Base-by-base conservation (phyloP, 2,113 vertebrate genomes). In the Vombatus ursinus region DNA sequence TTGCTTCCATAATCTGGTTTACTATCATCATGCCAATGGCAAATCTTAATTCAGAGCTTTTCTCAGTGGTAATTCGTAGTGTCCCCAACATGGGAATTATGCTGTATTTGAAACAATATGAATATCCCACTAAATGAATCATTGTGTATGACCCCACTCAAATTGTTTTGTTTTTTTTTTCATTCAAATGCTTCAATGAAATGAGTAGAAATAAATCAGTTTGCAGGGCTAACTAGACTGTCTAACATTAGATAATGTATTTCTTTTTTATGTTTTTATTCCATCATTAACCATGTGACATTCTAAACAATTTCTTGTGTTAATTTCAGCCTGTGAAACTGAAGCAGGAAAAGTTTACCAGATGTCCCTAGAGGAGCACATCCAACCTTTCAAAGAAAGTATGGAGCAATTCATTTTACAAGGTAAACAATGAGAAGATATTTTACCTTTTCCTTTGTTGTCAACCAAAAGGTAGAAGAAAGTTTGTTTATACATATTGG, bases 341-440 rank as follows among this genome's bases (percentile, higher is more conserved):
- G 99, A 99, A 98, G 99, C 99, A 0, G 99, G 99, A 89, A 99
- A 99, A 97, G 99, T 99, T 90, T 99, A 99, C 97, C 98, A 99
- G 91, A 98, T 99, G 91, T 99, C 99, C 28, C 98, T 99, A 47
- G 98, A 99, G 92, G 99, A 99, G n/a, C 99, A 99, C 97, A 98
- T 99, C 93, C 99, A 99, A 96, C 99, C 99, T 96, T 99, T 99
- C 98, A 99, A 99, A 98, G 99, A 99, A 95, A 99, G 99, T 97
- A 99, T 99, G 99, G 99, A 99, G 22, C 98, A 98, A 47, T 99
- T 99, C 97, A 98, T 99, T 54, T 97, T 97, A 98, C 98, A 99
- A 99, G 99, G 99, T 99, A 99, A 99, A 97, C 96, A 96, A 97
- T 94, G 95, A 96, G 96, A 97, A 49, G 10, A 97, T 94, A 91